Base-by-base conservation (phyloP, 1,140 invertebrate genomes). In the Hyles vespertilio region DNA sequence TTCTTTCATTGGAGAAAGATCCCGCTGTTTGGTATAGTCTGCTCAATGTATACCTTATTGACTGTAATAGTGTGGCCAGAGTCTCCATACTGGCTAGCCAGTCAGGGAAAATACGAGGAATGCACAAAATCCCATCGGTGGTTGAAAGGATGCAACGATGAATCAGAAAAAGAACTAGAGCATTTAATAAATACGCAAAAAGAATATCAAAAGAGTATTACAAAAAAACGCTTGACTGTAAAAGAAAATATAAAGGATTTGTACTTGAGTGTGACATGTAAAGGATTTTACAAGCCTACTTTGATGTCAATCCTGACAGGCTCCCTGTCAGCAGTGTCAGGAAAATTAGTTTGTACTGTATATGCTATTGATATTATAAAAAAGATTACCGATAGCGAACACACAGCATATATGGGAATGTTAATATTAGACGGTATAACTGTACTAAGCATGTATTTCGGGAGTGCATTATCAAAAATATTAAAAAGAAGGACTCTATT, bases 361-460 rank as follows among this genome's bases (percentile, higher is more conserved):
- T 78, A 74, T n/a, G 70, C 69, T 9, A 52, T 74, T 40, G 70
- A 78, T 46, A 74, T 77, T 44, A 59, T 77, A n/a, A 72, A 74
- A 40, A 70, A 55, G 36, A 69, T 77, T 6, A 69, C 67, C 4
- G 47, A 59, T 0, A 56, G 49, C 32, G 66, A 69, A 33, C 12
- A 32, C 0, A 44, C 61, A 0, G 72, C 74, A 5, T 77, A 77
- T 7, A 59, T 22, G 0, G 68, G 61, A 0, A 77, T 77, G 74
- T 48, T 77, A 10, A 70, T 74, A 47, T 50, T 77, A 40, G 74
- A 77, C 33, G 72, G 65, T 12, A 56, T 72, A 2, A 72, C 74
- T 22, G 64, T 78, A 4, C 55, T 70, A 4, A 61, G 65, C 54
- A 63, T 69, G 52, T 77, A 77, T 32, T 9, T 51, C 11, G 70